Base-by-base conservation (phyloP, 2,888 invertebrate genomes). In the Trissolcus japonicus region DNA sequence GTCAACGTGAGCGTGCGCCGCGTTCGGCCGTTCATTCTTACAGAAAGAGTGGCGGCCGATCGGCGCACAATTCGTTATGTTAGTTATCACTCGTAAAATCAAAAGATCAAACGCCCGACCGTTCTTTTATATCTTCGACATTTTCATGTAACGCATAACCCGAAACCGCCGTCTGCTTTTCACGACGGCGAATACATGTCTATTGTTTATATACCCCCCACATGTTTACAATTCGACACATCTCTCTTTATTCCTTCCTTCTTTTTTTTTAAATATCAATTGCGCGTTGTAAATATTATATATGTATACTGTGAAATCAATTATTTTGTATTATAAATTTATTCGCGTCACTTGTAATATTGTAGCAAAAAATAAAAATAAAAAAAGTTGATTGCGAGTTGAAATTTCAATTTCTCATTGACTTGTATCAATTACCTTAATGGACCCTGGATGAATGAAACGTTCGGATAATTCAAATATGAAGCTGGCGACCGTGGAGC, bases 1-100 rank as follows among this genome's bases (percentile, higher is more conserved):
- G 79, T 71, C 80, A 68, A 79, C 54, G 80, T 78, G 69, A 78
- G 56, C 79, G 76, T 80, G 80, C 78, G 80, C 81, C 77, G 61
- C 77, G 60, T 65, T 53, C 57, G n/a, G 46, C 53, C 48, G 66
- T 61, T 29, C 53, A 61, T 41, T 68, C 72, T 67, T 78, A 67
- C 48, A 63, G 65, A 78, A 78, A 76, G 71, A 63, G 11, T 54
- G 41, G 6, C 41, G 51, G 40, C 67, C 55, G 51, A 41, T 41
- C 14, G 41, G 54, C 55, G 65, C 71, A 65, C 61, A 69, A 50
- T 60, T 73, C 65, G 46, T 69, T 73, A 76, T 68, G 67, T 55
- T 55, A 65, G 29, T 59, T 63, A 59, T 63, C 63, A 72, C 71
- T 72, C 71, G 71, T 72, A 59, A 57, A 63, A 72, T 57, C 63